Percentiles rank a stretch among this genome's conserved stretches.
phyloP scores from a whole-genome alignment of 2,113 vertebrate species.

The Lophotis ruficrista region DNA sequence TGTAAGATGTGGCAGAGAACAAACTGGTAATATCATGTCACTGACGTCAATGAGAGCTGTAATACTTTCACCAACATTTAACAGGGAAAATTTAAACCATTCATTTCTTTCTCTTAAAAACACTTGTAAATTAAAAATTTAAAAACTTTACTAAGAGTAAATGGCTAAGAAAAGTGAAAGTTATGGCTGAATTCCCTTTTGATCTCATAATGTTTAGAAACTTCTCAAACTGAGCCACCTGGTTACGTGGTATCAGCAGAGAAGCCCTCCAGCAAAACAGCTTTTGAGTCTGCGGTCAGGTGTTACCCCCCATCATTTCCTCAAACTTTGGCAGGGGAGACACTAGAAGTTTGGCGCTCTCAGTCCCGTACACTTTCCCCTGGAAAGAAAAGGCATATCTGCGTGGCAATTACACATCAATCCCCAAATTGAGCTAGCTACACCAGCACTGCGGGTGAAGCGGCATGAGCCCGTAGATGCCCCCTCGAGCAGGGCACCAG shows the following conservation, averaged over 20 bases:
- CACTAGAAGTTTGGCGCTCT: neutral
- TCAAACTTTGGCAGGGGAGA: neutral
- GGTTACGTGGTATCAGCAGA: neutral
- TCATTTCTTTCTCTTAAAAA: constrained; percentile 60
- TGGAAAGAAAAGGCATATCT: neutral
- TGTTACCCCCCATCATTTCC: neutral
- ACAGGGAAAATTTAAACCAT: constrained; percentile 69
- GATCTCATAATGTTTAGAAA: neutral
- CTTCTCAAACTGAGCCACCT: neutral
- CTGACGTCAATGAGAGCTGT: constrained; percentile 76
- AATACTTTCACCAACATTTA: constrained; percentile 75
- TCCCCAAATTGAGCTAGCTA: neutral
- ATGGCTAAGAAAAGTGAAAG: constrained; percentile 70
- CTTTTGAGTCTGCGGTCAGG: neutral
- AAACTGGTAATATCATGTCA: constrained; percentile 79
- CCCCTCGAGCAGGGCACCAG: accelerated
- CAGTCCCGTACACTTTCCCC: neutral
- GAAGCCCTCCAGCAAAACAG: neutral
- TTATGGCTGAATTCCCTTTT: constrained; percentile 72
- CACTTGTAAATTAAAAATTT: constrained; percentile 64
- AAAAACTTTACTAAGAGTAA: constrained; percentile 62
- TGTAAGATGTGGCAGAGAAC: constrained; percentile 78
- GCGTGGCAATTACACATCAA: neutral
- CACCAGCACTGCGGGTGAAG: neutral
- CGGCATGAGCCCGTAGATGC: accelerated